phyloP scores from a whole-genome alignment of 53 echinoderm and acorn worm genomes.

The Antedon mediterranea region DNA sequence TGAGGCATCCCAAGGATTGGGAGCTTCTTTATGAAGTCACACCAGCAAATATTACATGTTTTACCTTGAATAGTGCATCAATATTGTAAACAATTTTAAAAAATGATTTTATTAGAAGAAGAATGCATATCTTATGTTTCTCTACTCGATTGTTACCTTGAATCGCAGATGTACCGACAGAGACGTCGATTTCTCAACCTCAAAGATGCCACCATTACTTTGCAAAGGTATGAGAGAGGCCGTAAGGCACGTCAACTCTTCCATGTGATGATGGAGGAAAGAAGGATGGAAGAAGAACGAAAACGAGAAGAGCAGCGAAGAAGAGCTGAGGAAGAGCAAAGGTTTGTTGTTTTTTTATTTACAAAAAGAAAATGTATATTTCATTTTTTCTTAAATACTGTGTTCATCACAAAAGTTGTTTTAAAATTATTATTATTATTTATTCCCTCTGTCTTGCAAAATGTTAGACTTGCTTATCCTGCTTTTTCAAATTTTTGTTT shows the following conservation, averaged over 20 bases:
- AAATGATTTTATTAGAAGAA: not conserved
- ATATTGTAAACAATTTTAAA: not conserved
- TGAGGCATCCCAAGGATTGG: too few species aligned
- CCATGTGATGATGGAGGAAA: constrained; percentile 71
- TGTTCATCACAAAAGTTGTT: too few species aligned
- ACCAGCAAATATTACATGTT: too few species aligned
- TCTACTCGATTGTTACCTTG: not conserved
- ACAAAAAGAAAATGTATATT: too few species aligned
- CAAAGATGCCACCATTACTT: constrained; percentile 38
- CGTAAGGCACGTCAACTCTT: constrained; percentile 50
- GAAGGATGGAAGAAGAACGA: constrained; percentile 89
- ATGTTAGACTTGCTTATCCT: too few species aligned
- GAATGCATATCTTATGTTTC: not conserved
- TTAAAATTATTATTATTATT: too few species aligned
- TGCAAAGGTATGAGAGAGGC: constrained; percentile 76
- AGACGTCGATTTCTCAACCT: constrained; percentile 31
- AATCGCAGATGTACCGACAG: constrained; percentile 45
- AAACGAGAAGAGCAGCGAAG: constrained; percentile 68
- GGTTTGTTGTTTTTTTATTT: not conserved
- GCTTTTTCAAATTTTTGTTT: too few species aligned
- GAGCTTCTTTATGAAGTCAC: too few species aligned
- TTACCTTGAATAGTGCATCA: too few species aligned
- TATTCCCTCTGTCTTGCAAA: too few species aligned
- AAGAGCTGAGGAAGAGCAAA: constrained; percentile 48
- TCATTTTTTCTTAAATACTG: too few species aligned